Percentiles rank a stretch among this genome's conserved stretches.
These are phyloP conservation scores for Chaetodon trifascialis DNA, from an alignment of 2,113 vertebrate genomes.

Conservation along the genomic window DNA sequence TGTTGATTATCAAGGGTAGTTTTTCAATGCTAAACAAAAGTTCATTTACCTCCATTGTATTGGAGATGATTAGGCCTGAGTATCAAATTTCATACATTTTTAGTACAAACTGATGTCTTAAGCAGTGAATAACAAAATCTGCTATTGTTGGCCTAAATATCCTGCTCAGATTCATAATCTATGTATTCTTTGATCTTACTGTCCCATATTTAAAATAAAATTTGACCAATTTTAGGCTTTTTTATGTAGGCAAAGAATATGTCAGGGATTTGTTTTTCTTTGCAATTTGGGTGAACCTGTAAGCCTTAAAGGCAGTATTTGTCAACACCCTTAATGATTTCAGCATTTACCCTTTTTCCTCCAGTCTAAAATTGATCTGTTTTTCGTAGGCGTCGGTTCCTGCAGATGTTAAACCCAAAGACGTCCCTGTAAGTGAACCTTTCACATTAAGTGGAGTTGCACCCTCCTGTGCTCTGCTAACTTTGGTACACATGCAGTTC, in stretches of 20 bases:
- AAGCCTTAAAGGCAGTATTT: not conserved
- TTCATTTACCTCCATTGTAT: not conserved
- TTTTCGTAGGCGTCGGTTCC: slow-evolving; percentile 59
- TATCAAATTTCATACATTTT: not conserved
- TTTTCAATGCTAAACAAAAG: not conserved
- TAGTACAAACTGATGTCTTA: not conserved
- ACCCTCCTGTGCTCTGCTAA: not conserved
- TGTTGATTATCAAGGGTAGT: not conserved
- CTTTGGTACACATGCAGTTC: not conserved
- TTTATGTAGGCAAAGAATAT: not conserved
- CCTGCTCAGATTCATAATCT: not conserved
- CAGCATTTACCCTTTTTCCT: not conserved
- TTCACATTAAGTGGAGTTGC: not conserved
- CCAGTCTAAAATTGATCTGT: not conserved
- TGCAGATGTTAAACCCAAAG: slow-evolving; percentile 66
- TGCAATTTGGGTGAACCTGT: not conserved
- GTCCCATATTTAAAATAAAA: not conserved
- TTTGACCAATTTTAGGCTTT: not conserved
- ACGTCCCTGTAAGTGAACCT: slow-evolving; percentile 73
- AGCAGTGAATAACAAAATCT: not conserved
- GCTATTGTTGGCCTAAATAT: not conserved
- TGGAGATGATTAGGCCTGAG: not conserved
- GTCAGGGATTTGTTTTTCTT: not conserved
- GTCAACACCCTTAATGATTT: not conserved
- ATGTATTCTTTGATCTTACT: not conserved